These are phyloP conservation scores for Onthophagus sagittarius DNA, from an alignment of 2,888 invertebrate genomes.

Conservation along the genomic window DNA sequence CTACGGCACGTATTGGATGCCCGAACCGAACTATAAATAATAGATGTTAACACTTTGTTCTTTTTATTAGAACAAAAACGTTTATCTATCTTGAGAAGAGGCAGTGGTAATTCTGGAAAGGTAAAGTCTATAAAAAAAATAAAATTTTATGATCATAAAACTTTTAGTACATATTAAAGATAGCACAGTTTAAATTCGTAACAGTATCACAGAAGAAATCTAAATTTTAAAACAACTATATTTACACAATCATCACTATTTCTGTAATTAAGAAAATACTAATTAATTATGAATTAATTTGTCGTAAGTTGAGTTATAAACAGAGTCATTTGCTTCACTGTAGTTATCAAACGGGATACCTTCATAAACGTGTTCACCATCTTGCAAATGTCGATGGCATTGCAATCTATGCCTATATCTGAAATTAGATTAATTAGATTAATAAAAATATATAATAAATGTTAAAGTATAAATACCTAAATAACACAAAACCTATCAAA, in stretches of 20 bases:
- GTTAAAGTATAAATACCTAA: neutral
- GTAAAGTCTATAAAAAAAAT: too few relatives aligned
- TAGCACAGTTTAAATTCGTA: neutral
- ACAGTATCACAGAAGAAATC: neutral
- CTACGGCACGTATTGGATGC: too few relatives aligned
- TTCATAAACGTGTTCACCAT: slow-evolving; percentile 40
- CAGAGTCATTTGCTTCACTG: slow-evolving; percentile 31
- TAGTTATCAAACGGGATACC: slow-evolving; percentile 43
- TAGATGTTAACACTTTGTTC: too few relatives aligned
- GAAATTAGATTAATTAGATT: neutral
- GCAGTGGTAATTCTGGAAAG: too few relatives aligned
- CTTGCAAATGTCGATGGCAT: slow-evolving; percentile 22
- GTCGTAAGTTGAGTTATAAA: slow-evolving; percentile 40
- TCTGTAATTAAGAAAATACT: slow-evolving; percentile 12
- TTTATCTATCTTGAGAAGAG: too few relatives aligned
- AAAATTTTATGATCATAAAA: neutral
- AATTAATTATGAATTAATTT: slow-evolving; percentile 33
- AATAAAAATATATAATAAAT: neutral
- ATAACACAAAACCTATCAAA: neutral
- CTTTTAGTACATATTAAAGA: neutral
- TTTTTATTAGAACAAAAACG: too few relatives aligned
- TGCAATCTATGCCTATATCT: slow-evolving; percentile 3
- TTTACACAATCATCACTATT: slow-evolving; percentile 8
- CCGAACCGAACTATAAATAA: too few relatives aligned
- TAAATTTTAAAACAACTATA: neutral